These are phyloP conservation scores for Phylloscopus whistleri DNA, from an alignment of 2,113 vertebrate genomes.

Conservation along the genomic window DNA sequence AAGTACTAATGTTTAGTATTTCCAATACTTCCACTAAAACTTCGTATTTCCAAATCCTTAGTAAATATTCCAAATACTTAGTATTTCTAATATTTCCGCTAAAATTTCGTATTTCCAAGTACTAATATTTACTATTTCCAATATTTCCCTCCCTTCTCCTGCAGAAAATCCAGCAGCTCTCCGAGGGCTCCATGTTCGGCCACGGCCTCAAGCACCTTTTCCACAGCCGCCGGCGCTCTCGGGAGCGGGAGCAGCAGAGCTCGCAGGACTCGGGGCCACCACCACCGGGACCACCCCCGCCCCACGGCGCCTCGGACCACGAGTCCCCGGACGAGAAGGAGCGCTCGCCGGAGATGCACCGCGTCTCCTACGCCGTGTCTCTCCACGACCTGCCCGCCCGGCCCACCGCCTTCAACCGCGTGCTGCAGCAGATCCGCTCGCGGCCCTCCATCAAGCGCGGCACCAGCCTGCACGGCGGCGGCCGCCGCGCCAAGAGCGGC, in stretches of 20 bases:
- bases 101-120: not conserved
- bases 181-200: too few species aligned
- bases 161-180: too few species aligned
- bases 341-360: slow-evolving; percentile 83
- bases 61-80: too few species aligned
- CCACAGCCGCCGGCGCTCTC: slow-evolving; percentile 80
- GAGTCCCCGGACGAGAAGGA: slow-evolving; percentile 84
- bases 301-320: slow-evolving; percentile 73
- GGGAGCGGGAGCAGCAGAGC: slow-evolving; percentile 75
- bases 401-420: slow-evolving; percentile 84
- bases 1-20: too few species aligned
- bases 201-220: slow-evolving; percentile 82
- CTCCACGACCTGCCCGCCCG: slow-evolving; percentile 80
- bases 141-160: too few species aligned
- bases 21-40: too few species aligned
- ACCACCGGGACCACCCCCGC: not conserved
- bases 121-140: too few species aligned
- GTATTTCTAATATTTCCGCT: not conserved
- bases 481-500: slow-evolving; percentile 74
- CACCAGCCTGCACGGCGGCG: slow-evolving; percentile 75
- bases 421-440: slow-evolving; percentile 84
- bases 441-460: slow-evolving; percentile 83
- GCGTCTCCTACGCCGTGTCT: slow-evolving; percentile 83
- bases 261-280: slow-evolving; percentile 52
- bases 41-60: rapidly evolving